A percentile compares a stretch with the other conserved stretches of the same genome.
Conservation (phyloP, 2,888 invertebrate genomes). For the Melieria picta region DNA sequence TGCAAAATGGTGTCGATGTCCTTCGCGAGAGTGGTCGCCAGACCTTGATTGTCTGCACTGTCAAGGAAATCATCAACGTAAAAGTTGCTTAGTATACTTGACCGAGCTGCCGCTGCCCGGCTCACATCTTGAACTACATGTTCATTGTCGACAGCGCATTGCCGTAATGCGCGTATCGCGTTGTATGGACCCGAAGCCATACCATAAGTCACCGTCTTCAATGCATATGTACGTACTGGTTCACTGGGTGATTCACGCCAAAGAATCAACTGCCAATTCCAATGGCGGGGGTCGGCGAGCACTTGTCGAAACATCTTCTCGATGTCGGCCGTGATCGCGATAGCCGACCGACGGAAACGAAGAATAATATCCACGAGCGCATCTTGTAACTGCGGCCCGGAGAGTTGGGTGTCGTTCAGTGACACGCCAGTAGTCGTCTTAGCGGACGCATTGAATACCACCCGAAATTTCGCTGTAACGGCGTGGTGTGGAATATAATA, state of each 20-base stretch:
- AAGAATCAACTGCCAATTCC: background rate
- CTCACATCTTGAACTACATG: background rate
- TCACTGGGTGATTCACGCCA: background rate
- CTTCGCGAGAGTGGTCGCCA: no score
- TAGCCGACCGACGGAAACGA: slow-evolving; percentile 28
- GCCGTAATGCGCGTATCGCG: background rate
- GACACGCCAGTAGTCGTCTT: slow-evolving; percentile 21
- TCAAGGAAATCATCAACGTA: no score
- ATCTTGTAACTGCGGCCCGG: slow-evolving; percentile 26
- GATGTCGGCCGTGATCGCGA: slow-evolving; percentile 24
- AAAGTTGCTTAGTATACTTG: no score
- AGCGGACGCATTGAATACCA: slow-evolving; percentile 19
- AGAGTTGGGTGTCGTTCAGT: slow-evolving; percentile 27
- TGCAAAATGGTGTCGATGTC: no score
- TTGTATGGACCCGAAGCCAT: slow-evolving; percentile 3
- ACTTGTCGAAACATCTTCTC: slow-evolving; percentile 24
- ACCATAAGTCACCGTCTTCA: slow-evolving; percentile 31
- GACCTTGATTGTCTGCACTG: no score
- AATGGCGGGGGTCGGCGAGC: background rate
- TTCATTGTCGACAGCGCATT: slow-evolving; percentile 12
- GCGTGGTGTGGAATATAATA: slow-evolving; percentile 36
- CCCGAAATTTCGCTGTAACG: slow-evolving; percentile 28
- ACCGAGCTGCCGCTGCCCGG: background rate
- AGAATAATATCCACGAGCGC: slow-evolving; percentile 23
- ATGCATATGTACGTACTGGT: slow-evolving; percentile 9